Conservation (phyloP, 2,113 vertebrate species). For the Caloenas nicobarica region DNA sequence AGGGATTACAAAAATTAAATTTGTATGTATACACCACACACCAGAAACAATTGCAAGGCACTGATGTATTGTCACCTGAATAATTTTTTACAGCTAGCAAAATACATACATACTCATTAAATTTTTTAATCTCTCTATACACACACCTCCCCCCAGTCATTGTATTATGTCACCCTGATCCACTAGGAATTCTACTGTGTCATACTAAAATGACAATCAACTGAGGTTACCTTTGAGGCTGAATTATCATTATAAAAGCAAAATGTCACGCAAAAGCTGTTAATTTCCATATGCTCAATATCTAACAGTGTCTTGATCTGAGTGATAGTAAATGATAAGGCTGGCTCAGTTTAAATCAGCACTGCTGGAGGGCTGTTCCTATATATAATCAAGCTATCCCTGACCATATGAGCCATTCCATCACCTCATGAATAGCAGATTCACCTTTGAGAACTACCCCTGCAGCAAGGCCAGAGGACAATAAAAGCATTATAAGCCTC, state of each 20-base stretch:
- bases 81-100: neutral
- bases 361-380: neutral
- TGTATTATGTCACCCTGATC: neutral
- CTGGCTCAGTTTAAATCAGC: neutral
- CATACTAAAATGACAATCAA: neutral
- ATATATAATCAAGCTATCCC: neutral
- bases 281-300: neutral
- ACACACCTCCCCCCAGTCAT: neutral
- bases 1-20: neutral
- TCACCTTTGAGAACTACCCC: neutral
- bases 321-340: neutral
- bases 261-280: neutral
- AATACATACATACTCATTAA: neutral
- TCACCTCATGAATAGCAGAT: neutral
- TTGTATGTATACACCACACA: neutral
- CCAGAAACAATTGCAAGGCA: neutral
- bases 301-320: neutral
- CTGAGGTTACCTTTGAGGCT: neutral
- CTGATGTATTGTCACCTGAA: neutral
- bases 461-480: neutral
- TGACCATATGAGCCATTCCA: neutral
- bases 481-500: neutral
- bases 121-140: neutral
- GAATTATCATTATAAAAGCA: constrained; percentile 20
- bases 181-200: neutral